Evolutionary conservation across 2,888 invertebrate species (phyloP), one percentile per base, ranked within the genome.

Genomic region (Dinocampus coccinellae): DNA sequence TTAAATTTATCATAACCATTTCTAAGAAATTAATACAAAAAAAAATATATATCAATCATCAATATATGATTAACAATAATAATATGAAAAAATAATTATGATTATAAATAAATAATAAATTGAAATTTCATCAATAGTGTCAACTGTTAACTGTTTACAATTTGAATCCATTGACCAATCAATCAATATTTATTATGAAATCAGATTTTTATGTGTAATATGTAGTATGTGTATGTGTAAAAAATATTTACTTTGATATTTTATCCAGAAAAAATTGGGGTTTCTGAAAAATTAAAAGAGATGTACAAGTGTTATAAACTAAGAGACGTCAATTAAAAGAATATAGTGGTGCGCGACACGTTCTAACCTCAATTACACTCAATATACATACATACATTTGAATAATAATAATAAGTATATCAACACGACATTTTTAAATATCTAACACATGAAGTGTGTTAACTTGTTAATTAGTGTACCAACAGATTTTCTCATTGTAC

Each of bases 341-440:
- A 29, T 29, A 29, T 29, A 26, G 57, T 24, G 61, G 10, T 39
- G 61, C 7, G n/a, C 55, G 57, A 33, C 34, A 16, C 26, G 13
- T 58, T 58, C 67, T 67, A 67, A 67, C 67, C 67, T 67, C 67
- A 67, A 67, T 67, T 58, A 58, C 33, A 13, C 29, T 16, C 24
- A 47, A 47, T 39, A 39, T 16, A 6, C 47, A 47, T 16, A 47
- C 9, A n/a, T 34, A 10, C 2, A 34, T 55, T 67, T 16, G 7
- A 0, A 20, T 13, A 47, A 47, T 67, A 67, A 58, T 22, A n/a
- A n/a, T n/a, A n/a, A n/a, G n/a, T n/a, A 16, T 16, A 16, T 2
- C 16, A 55, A 55, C 55, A 42, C 16, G 20, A 6, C 20, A 11
- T 10, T 24, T 26, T 0, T 11, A 39, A 6, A 67, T 20, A 29